Conservation (phyloP, 2,888 invertebrate genomes). For the Caradrina clavipalpis region DNA sequence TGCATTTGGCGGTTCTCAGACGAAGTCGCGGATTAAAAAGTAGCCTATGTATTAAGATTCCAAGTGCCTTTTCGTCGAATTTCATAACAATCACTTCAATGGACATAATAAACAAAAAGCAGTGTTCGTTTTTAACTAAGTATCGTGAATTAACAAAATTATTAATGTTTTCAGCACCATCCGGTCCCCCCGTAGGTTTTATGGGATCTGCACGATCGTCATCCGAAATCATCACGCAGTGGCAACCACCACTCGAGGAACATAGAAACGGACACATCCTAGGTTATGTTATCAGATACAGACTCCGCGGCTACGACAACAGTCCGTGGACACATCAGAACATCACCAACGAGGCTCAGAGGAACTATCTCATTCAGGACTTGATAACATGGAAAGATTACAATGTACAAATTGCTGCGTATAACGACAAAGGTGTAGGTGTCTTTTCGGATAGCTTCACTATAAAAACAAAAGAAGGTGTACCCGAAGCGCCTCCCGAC, state of each 20-base stretch:
- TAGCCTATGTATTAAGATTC: not conserved
- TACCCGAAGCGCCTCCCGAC: slow-evolving; percentile 97
- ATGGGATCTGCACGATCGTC: slow-evolving; percentile 98
- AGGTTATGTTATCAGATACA: slow-evolving; percentile 98
- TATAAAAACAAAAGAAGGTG: slow-evolving; percentile 98
- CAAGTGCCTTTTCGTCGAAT: no score
- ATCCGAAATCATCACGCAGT: slow-evolving; percentile 98
- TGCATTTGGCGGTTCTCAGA: no score
- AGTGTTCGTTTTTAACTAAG: no score
- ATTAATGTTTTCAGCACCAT: slow-evolving; percentile 94
- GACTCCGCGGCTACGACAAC: slow-evolving; percentile 97
- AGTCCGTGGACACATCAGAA: slow-evolving; percentile 98
- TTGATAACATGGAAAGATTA: slow-evolving; percentile 99
- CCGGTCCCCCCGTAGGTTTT: slow-evolving; percentile 98
- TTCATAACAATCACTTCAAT: no score
- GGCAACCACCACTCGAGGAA: slow-evolving; percentile 98
- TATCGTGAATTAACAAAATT: not conserved
- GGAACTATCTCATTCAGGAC: slow-evolving; percentile 97
- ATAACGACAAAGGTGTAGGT: slow-evolving; percentile 98
- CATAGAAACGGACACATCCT: slow-evolving; percentile 98
- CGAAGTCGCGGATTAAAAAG: not conserved
- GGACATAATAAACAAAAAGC: no score
- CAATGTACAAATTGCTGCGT: slow-evolving; percentile 98
- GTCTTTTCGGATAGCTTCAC: slow-evolving; percentile 97
- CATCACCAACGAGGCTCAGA: slow-evolving; percentile 97